A percentile compares a stretch with the other conserved stretches of the same genome.
phyloP scores from a whole-genome alignment of 2,113 vertebrate genomes.

The Aix galericulata region DNA sequence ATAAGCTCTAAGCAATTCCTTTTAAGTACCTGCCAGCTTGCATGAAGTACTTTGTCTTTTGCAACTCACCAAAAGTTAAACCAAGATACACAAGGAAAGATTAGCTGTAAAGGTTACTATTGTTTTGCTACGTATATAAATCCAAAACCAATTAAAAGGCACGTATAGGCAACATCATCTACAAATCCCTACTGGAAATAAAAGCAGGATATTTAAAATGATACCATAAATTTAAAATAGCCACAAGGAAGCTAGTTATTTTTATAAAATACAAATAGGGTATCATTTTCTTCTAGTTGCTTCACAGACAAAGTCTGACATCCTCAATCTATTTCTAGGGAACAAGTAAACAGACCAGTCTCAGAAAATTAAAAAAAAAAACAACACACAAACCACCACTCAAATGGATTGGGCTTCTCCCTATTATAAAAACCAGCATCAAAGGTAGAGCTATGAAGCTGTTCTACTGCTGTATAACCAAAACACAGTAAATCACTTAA shows the following conservation, averaged over 20 bases:
- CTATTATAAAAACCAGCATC: constrained; percentile 49
- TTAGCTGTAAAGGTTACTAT: neutral
- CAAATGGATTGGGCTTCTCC: constrained; percentile 3
- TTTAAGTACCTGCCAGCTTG: constrained; percentile 9
- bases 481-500: constrained; percentile 84
- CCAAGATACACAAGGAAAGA: neutral
- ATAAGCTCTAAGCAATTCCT: constrained; percentile 9
- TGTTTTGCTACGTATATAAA: constrained; percentile 18
- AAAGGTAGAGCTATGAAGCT: constrained; percentile 57
- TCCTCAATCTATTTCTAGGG: neutral
- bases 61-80: constrained; percentile 15
- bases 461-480: constrained; percentile 64
- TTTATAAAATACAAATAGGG: neutral
- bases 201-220: neutral
- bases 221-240: neutral
- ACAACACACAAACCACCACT: neutral
- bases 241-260: neutral
- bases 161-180: neutral
- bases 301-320: neutral
- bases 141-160: constrained; percentile 14
- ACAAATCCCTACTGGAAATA: neutral
- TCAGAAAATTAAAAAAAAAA: neutral
- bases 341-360: neutral
- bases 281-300: neutral
- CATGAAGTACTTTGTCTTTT: constrained; percentile 2